phyloP scores from a whole-genome alignment of 2,888 invertebrate genomes.

The Euplexia lucipara region DNA sequence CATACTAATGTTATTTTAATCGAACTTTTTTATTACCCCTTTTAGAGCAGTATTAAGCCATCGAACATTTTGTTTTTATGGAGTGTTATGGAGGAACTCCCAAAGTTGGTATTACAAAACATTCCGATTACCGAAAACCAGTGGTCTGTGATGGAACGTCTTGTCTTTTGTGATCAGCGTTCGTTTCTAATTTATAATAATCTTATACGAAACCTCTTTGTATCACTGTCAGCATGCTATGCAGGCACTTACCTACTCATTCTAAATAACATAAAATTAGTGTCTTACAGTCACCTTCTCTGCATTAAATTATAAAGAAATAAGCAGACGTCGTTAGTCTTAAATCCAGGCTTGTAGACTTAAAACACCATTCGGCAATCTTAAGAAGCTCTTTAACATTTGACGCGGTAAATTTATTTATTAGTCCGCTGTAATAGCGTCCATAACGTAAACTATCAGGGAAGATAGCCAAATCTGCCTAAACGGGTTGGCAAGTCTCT shows the following conservation, averaged over 20 bases:
- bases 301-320: neutral
- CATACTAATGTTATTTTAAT: conserved; percentile 37
- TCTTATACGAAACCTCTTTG: neutral
- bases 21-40: conserved; percentile 43
- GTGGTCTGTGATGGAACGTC: neutral
- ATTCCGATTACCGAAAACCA: conserved; percentile 20
- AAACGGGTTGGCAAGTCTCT: conserved; percentile 20
- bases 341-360: neutral
- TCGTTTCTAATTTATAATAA: neutral
- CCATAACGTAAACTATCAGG: neutral
- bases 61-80: conserved; percentile 35
- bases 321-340: too few relatives aligned
- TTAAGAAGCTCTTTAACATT: conserved; percentile 13
- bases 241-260: neutral
- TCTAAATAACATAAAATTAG: neutral
- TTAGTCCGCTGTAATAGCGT: neutral
- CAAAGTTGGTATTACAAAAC: too few relatives aligned
- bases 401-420: neutral
- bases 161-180: neutral
- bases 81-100: too few relatives aligned
- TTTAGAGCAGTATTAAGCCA: conserved; percentile 26
- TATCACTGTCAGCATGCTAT: neutral
- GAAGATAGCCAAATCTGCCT: conserved; percentile 21
- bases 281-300: neutral
- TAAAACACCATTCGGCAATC: neutral